A percentile compares a stretch with the other conserved stretches of the same genome.
Evolutionary conservation across 1,140 invertebrate species (phyloP).

Genomic region (Brachionus rubens): DNA sequence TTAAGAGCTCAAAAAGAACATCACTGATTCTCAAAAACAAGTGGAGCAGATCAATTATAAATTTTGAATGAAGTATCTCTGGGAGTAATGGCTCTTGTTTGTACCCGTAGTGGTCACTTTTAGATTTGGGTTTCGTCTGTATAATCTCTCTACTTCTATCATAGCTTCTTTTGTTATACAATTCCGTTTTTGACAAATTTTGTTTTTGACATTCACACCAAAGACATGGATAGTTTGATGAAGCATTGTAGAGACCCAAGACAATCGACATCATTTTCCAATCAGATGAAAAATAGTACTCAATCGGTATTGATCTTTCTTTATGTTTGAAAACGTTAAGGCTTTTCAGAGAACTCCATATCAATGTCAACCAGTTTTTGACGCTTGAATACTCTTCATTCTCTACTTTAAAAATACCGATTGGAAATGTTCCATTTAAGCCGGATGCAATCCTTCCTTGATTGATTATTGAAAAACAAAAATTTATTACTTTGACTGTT

Average conservation of each 20-base stretch:
- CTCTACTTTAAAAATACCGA: slow-evolving; percentile 29
- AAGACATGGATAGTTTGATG: slow-evolving; percentile 11
- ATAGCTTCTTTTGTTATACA: not conserved
- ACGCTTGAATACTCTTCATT: slow-evolving; percentile 12
- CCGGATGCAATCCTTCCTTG: not conserved
- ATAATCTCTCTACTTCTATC: slow-evolving; percentile 13
- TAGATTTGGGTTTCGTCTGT: not conserved
- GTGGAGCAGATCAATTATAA: slow-evolving; percentile 18
- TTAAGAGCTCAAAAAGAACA: slow-evolving; percentile 22
- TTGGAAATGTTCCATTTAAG: not conserved
- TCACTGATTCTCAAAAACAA: slow-evolving; percentile 32
- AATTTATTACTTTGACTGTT: not conserved
- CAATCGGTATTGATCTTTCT: not conserved
- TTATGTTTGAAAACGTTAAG: not conserved
- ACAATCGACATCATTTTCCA: slow-evolving; percentile 21
- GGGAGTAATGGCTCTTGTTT: slow-evolving; percentile 13
- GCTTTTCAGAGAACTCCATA: not conserved
- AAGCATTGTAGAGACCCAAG: slow-evolving; percentile 26
- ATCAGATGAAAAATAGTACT: slow-evolving; percentile 21
- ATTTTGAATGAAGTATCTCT: not conserved
- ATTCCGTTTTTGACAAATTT: slow-evolving; percentile 12
- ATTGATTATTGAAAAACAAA: slow-evolving; percentile 14
- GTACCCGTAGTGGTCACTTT: slow-evolving; percentile 17
- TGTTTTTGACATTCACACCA: slow-evolving; percentile 21
- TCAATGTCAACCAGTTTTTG: not conserved